phyloP scores from a whole-genome alignment of 1,140 invertebrate species.

The Hylyphantes graminicola region DNA sequence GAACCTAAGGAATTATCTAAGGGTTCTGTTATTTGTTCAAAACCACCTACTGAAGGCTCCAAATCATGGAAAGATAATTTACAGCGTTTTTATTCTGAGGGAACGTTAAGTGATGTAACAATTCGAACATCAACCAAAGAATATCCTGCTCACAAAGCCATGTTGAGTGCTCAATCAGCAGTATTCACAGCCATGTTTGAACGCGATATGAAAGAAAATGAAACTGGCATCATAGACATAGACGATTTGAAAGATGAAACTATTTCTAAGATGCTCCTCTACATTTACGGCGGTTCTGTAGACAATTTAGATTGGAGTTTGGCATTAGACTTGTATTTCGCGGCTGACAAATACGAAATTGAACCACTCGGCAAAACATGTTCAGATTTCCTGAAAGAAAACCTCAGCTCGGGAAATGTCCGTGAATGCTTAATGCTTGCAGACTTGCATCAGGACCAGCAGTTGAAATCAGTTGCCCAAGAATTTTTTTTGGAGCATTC shows the following conservation, averaged over 20 bases:
- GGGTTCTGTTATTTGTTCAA: no score
- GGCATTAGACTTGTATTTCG: neutral
- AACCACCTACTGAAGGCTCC: no score
- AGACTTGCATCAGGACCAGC: neutral
- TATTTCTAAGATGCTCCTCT: neutral
- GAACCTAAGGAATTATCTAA: no score
- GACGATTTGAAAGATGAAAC: neutral
- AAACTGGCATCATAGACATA: neutral
- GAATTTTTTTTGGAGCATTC: neutral
- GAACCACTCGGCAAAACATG: neutral
- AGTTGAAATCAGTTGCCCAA: neutral
- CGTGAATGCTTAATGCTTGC: neutral
- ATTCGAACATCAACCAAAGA: no score
- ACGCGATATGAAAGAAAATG: neutral
- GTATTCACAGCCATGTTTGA: neutral
- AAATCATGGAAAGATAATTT: no score
- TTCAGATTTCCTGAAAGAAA: neutral
- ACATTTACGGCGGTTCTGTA: neutral
- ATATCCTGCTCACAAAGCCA: no score
- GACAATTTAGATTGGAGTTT: neutral
- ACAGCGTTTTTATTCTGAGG: no score
- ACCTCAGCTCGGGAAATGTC: neutral
- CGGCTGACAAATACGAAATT: neutral
- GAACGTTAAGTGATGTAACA: no score
- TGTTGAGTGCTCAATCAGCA: no score